Conservation (phyloP, 2,113 vertebrate species). For the Jaculus jaculus region DNA sequence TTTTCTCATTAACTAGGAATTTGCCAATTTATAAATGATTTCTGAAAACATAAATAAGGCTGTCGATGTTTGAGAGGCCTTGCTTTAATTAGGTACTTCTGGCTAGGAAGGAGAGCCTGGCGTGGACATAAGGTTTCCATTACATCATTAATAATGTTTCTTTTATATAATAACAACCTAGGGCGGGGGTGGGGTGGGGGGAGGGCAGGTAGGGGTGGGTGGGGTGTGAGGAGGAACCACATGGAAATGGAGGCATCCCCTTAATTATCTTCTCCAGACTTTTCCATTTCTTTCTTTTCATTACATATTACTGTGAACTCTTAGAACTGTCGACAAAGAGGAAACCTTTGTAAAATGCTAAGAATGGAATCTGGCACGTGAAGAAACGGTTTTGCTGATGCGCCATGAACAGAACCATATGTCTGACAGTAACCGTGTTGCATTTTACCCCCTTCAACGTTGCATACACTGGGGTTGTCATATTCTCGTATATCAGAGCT, state of each 20-base stretch:
- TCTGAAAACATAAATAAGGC: constrained; percentile 21
- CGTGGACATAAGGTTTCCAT: constrained; percentile 69
- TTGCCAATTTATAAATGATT: constrained; percentile 43
- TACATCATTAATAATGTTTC: constrained; percentile 58
- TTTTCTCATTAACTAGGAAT: constrained; percentile 38
- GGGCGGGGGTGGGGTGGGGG: no score
- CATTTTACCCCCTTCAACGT: constrained; percentile 96
- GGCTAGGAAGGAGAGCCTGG: constrained; percentile 59
- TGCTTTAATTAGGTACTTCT: constrained; percentile 62
- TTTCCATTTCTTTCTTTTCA: constrained; percentile 71
- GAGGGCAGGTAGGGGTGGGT: no score
- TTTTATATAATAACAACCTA: constrained; percentile 71
- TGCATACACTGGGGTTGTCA: constrained; percentile 94
- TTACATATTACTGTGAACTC: constrained; percentile 46
- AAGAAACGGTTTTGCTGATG: constrained; percentile 22
- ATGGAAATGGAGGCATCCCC: constrained; percentile 48
- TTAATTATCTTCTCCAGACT: constrained; percentile 44
- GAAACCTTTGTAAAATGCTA: constrained; percentile 54
- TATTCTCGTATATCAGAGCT: constrained; percentile 95
- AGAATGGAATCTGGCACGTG: constrained; percentile 60
- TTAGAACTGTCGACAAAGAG: constrained; percentile 47
- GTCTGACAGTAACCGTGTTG: constrained; percentile 54
- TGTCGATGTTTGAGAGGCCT: not conserved
- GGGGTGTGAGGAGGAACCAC: constrained; percentile 25
- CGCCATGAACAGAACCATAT: constrained; percentile 3